A percentile compares a stretch with the other conserved stretches of the same genome.
Conservation (phyloP, 2,888 invertebrate species). For the Pristionchus exspectatus region DNA sequence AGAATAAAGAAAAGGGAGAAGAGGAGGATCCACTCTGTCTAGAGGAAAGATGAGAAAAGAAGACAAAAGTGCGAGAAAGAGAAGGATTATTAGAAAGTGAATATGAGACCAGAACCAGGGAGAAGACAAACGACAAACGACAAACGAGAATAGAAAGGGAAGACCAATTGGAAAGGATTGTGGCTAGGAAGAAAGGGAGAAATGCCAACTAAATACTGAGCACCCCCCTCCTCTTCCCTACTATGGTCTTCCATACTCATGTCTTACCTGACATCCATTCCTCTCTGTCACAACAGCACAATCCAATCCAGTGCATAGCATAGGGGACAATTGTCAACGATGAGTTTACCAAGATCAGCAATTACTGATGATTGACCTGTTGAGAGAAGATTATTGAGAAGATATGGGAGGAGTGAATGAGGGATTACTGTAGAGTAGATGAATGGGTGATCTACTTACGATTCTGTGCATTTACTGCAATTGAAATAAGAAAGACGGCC, state of each 20-base stretch:
- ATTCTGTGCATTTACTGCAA: slow-evolving; percentile 30
- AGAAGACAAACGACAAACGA: neutral
- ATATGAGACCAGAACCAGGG: slow-evolving; percentile 4
- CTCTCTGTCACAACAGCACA: slow-evolving; percentile 78
- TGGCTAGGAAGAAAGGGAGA: neutral
- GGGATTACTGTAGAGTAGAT: neutral
- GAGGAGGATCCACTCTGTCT: slow-evolving; percentile 21
- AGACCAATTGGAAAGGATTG: neutral
- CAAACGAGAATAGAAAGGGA: slow-evolving; percentile 29
- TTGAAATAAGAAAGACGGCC: neutral
- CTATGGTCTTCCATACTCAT: too few relatives aligned
- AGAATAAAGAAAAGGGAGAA: slow-evolving; percentile 32
- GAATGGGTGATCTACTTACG: slow-evolving; percentile 20
- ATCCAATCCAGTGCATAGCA: slow-evolving; percentile 78
- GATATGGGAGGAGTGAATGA: neutral
- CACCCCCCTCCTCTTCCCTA: neutral
- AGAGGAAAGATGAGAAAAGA: slow-evolving; percentile 36
- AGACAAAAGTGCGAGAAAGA: slow-evolving; percentile 37
- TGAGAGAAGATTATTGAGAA: slow-evolving; percentile 7
- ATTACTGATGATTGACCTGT: slow-evolving; percentile 71
- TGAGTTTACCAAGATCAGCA: slow-evolving; percentile 77
- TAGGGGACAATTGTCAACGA: slow-evolving; percentile 79
- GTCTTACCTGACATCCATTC: slow-evolving; percentile 77
- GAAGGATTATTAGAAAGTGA: neutral
- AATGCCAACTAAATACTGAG: neutral